These are phyloP conservation scores for Clepsis dumicolana DNA, from an alignment of 2,888 invertebrate species.

Conservation along the genomic window DNA sequence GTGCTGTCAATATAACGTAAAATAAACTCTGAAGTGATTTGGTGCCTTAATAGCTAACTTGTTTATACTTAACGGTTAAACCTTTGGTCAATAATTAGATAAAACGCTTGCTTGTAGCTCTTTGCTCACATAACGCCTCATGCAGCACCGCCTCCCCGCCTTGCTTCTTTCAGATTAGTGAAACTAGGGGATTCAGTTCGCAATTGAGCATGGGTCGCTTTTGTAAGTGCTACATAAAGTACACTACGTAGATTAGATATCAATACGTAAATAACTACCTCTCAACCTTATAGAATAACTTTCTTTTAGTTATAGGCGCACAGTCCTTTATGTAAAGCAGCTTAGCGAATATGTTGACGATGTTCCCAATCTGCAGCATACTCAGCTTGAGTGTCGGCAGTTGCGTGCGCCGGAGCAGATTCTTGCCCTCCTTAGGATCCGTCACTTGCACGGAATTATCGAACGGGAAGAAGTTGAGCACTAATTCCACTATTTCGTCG, in stretches of 20 bases:
- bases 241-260: background rate
- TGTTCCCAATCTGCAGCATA: slow-evolving; percentile 91
- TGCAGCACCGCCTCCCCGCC: too few relatives aligned
- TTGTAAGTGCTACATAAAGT: too few relatives aligned
- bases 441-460: slow-evolving; percentile 93
- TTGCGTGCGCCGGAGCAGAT: slow-evolving; percentile 88
- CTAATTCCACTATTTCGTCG: slow-evolving; percentile 88
- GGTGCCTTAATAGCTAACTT: too few relatives aligned
- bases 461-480: slow-evolving; percentile 90
- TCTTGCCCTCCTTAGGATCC: slow-evolving; percentile 86
- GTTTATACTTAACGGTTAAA: too few relatives aligned
- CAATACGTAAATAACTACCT: slow-evolving; percentile 78
- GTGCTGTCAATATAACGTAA: slow-evolving; percentile 83
- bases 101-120: too few relatives aligned
- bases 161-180: too few relatives aligned
- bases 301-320: slow-evolving; percentile 88
- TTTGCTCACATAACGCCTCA: too few relatives aligned
- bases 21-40: background rate
- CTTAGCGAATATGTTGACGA: slow-evolving; percentile 90
- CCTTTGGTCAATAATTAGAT: too few relatives aligned
- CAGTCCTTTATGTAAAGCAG: slow-evolving; percentile 89
- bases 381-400: slow-evolving; percentile 87
- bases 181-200: too few relatives aligned
- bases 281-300: slow-evolving; percentile 87
- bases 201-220: too few relatives aligned